phyloP scores from a whole-genome alignment of 2,797 vertebrate genomes.

The Mus minutoides region DNA sequence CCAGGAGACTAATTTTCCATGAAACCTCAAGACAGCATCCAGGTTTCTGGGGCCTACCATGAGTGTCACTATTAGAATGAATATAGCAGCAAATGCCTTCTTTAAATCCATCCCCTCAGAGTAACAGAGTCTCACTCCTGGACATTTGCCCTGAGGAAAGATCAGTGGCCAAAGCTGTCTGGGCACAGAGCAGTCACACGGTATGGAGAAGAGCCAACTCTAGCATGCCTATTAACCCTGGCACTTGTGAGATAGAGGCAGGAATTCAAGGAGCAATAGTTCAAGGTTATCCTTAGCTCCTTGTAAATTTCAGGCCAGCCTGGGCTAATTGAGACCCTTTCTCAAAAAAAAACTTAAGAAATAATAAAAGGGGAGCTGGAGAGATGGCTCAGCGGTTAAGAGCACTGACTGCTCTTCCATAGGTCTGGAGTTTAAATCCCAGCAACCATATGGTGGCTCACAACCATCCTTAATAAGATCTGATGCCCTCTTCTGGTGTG shows the following conservation, averaged over 20 bases:
- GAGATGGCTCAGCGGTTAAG: too few species aligned
- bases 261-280: background rate
- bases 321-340: background rate
- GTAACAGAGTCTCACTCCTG: background rate
- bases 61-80: too few species aligned
- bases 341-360: background rate
- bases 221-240: background rate
- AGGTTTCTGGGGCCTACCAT: too few species aligned
- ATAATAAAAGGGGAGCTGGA: background rate
- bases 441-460: too few species aligned
- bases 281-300: background rate
- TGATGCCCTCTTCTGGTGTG: too few species aligned
- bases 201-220: background rate
- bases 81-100: background rate
- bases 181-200: background rate
- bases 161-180: background rate
- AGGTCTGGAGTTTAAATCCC: too few species aligned
- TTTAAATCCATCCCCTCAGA: background rate
- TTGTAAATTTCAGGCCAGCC: background rate
- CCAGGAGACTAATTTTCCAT: too few species aligned
- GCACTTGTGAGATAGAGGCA: background rate
- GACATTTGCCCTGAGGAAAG: background rate
- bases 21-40: too few species aligned
- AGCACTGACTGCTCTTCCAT: too few species aligned
- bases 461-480: too few species aligned